A percentile compares a stretch with the other conserved stretches of the same genome.
Conservation (phyloP, 2,797 vertebrate species). For the Triplophysa bombifrons region DNA sequence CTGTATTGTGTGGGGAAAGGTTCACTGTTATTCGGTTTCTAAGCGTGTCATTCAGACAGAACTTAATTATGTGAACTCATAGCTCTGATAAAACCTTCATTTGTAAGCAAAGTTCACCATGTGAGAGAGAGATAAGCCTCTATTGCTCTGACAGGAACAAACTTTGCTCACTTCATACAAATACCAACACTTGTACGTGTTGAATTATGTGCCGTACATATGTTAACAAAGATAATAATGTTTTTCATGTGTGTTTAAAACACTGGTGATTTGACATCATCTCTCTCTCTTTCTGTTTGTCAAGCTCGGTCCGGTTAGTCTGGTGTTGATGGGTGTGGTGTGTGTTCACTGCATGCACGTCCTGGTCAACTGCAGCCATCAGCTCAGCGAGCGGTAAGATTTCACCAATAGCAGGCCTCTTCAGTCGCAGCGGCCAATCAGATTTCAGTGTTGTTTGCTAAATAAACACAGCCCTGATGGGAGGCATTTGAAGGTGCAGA, state of each 20-base stretch:
- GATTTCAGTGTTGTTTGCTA: not conserved
- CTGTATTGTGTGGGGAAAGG: not conserved
- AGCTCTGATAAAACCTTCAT: not conserved
- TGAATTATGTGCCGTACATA: not conserved
- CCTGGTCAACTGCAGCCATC: slow-evolving; percentile 87
- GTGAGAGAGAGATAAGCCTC: not conserved
- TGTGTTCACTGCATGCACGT: slow-evolving; percentile 90
- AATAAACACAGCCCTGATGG: not conserved
- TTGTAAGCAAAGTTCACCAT: slow-evolving; percentile 9
- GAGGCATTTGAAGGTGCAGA: not conserved
- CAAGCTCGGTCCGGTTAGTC: slow-evolving; percentile 85
- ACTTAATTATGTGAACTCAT: not conserved
- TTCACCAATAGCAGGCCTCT: not conserved
- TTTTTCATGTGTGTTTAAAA: not conserved
- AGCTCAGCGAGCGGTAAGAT: slow-evolving; percentile 83
- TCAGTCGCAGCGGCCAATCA: slow-evolving; percentile 9
- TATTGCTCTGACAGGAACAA: not conserved
- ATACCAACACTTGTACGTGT: not conserved
- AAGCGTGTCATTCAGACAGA: not conserved
- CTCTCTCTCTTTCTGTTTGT: slow-evolving; percentile 29
- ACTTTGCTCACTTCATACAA: not conserved
- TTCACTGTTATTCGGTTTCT: not conserved
- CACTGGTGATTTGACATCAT: not conserved
- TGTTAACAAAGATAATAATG: not conserved
- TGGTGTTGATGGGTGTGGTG: slow-evolving; percentile 84